These are phyloP conservation scores for Remorina albescens DNA, from an alignment of 2,797 vertebrate species.

Conservation along the genomic window DNA sequence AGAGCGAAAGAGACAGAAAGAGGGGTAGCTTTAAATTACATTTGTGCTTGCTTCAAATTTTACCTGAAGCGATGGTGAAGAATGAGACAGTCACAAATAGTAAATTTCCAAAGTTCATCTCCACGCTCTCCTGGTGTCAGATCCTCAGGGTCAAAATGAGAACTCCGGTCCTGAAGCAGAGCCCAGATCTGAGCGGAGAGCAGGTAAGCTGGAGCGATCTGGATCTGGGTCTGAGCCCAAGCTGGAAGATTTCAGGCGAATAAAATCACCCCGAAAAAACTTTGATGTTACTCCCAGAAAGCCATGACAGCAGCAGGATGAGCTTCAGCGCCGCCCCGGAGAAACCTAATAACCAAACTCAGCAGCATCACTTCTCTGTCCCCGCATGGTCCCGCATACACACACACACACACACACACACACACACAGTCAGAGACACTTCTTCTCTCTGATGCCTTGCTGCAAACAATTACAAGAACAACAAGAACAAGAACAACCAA, in stretches of 20 bases:
- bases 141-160: slow-evolving; percentile 21
- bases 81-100: slow-evolving; percentile 67
- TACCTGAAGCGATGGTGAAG: slow-evolving; percentile 74
- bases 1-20: not conserved
- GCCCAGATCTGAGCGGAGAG: not conserved
- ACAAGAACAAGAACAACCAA: not conserved
- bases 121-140: slow-evolving; percentile 57
- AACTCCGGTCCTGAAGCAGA: slow-evolving; percentile 11
- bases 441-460: slow-evolving; percentile 35
- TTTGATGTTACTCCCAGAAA: no score
- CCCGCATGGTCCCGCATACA: slow-evolving; percentile 39
- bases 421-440: slow-evolving; percentile 12
- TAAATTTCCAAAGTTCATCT: slow-evolving; percentile 78
- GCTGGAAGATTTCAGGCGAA: slow-evolving; percentile 56
- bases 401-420: slow-evolving; percentile 3
- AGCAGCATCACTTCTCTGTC: slow-evolving; percentile 70
- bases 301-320: slow-evolving; percentile 48
- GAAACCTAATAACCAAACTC: slow-evolving; percentile 64
- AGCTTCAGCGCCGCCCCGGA: slow-evolving; percentile 60
- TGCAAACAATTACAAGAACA: no score
- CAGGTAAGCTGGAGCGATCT: not conserved
- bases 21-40: not conserved
- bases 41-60: not conserved
- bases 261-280: slow-evolving; percentile 32
- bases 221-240: slow-evolving; percentile 36